Base-by-base conservation (phyloP, 2,888 invertebrate species). In the Plagodis dolabraria region DNA sequence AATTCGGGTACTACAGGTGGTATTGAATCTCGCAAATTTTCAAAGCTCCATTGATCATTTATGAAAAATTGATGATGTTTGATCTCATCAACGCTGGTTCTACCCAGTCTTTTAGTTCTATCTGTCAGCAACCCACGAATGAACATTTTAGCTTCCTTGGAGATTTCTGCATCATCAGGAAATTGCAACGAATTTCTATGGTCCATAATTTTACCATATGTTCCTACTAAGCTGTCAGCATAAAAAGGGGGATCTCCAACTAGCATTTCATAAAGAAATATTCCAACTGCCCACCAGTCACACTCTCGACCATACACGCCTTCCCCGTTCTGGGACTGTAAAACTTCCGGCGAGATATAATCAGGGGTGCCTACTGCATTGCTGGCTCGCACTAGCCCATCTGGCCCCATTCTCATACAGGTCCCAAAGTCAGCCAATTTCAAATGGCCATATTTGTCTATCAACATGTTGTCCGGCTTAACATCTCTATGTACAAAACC, bases 391-490 rank as follows among this genome's bases (percentile, higher is more conserved):
- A 99, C 99, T 73, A 99, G 93, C 5, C 99, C 99, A 87, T 99
- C 98, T 70, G 94, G 93, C 72, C 99, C 98, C 99, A 99, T 99
- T 79, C 98, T 95, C 98, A 99, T 99, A 88, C 99, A 99, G 11
- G 99, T 99, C 54, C 99, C 99, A 93, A 99, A 99, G 92, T 99
- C 99, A n/a, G 99, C 99, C 74, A 99, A 92, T 87, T 99, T 99
- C 63, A 99, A 93, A 87, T 99, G 99, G 7, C 99, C 99, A 86
- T 96, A 94, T 83, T 96, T 96, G 85, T 99, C 99, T 72, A 99
- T 94, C 67, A 99, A 93, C 99, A 99, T 99, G 88, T 99, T 99
- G 83, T 99, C 99, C 52, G 99, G 99, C 89, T 99, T 99, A 0
- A 99, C 99, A 93, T 99, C 99, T 75, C 99, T 95, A 89, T 95